A percentile compares a stretch with the other conserved stretches of the same genome.
Conservation (phyloP, 2,113 vertebrate genomes). For the Siniperca knerii region DNA sequence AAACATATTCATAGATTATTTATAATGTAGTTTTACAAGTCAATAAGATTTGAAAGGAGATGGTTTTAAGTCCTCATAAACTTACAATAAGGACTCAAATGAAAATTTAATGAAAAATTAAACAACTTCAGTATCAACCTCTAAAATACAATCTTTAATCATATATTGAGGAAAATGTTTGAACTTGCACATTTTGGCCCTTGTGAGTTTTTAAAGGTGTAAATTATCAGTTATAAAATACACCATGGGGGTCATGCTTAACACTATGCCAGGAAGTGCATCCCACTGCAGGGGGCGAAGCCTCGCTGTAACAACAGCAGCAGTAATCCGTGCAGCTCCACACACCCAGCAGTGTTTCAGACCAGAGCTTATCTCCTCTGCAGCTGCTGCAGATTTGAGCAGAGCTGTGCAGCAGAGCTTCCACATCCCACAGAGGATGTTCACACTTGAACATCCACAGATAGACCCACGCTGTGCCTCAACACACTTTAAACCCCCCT, state of each 20-base stretch:
- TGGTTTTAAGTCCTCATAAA: neutral
- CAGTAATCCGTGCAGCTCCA: slow-evolving; percentile 46
- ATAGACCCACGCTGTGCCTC: slow-evolving; percentile 23
- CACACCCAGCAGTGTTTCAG: slow-evolving; percentile 34
- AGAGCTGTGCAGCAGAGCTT: slow-evolving; percentile 21
- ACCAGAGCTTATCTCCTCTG: slow-evolving; percentile 59
- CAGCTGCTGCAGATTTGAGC: slow-evolving; percentile 64
- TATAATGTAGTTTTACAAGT: neutral
- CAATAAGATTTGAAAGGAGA: neutral
- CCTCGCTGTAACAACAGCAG: slow-evolving; percentile 32
- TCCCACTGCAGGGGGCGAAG: slow-evolving; percentile 8
- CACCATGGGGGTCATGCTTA: neutral
- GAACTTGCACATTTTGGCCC: neutral
- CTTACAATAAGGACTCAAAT: neutral
- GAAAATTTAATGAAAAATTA: too few relatives aligned
- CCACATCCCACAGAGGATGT: slow-evolving; percentile 42
- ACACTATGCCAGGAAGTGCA: neutral
- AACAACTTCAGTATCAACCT: neutral
- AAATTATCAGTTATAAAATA: neutral
- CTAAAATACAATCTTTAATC: neutral
- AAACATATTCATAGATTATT: neutral
- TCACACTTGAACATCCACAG: slow-evolving; percentile 42
- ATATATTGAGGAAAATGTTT: neutral
- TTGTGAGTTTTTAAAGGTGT: neutral
- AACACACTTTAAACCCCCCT: slow-evolving; percentile 8